Conservation (phyloP, 2,888 invertebrate genomes). For the Limnephilus marmoratus region DNA sequence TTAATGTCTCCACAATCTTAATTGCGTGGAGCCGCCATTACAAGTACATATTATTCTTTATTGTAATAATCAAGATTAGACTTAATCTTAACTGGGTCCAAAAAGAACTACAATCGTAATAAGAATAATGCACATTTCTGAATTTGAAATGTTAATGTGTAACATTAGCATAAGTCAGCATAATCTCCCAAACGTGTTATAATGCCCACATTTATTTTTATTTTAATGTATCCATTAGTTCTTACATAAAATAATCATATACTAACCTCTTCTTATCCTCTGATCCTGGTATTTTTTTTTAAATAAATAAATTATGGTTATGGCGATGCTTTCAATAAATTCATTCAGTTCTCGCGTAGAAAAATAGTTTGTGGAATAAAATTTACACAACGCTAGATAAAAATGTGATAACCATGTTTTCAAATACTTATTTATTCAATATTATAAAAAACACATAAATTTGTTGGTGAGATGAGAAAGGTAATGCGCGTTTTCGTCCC, state of each 20-base stretch:
- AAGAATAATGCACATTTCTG: slow-evolving; percentile 49
- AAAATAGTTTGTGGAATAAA: not conserved
- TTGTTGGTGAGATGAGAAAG: not conserved
- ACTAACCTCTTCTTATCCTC: slow-evolving; percentile 42
- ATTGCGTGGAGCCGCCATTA: slow-evolving; percentile 47
- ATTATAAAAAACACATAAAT: not conserved
- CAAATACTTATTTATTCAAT: not conserved
- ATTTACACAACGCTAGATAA: not conserved
- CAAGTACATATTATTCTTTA: slow-evolving; percentile 39
- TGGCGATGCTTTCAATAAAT: not conserved
- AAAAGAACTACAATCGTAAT: slow-evolving; percentile 34
- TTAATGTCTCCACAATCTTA: slow-evolving; percentile 60
- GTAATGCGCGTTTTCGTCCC: no score
- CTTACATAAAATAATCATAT: slow-evolving; percentile 56
- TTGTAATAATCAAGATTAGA: slow-evolving; percentile 49
- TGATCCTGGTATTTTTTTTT: slow-evolving; percentile 24
- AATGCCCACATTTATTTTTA: slow-evolving; percentile 59
- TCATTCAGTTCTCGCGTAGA: not conserved
- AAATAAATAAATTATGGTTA: not conserved
- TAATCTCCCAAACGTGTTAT: slow-evolving; percentile 50
- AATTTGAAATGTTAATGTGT: slow-evolving; percentile 45
- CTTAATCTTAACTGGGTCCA: slow-evolving; percentile 20
- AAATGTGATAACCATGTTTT: not conserved
- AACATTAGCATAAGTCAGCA: slow-evolving; percentile 50
- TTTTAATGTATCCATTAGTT: slow-evolving; percentile 59